A percentile compares a stretch with the other conserved stretches of the same genome.
Evolutionary conservation across 2,113 vertebrate species (phyloP).

Genomic region (Melanerpes formicivorus): DNA sequence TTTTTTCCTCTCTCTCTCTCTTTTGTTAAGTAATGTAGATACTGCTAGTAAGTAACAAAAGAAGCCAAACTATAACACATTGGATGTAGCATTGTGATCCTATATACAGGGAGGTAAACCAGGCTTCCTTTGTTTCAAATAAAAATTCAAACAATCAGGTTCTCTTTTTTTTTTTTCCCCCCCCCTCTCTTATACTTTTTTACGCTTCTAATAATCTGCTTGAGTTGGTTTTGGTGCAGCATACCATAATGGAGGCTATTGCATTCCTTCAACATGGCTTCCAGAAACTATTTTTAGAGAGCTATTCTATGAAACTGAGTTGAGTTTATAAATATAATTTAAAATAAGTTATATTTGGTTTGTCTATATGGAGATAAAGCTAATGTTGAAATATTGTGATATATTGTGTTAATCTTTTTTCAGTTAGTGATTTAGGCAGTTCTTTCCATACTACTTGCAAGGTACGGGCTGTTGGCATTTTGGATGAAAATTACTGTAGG

Average conservation of each 20-base stretch:
- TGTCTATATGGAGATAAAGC: conserved; percentile 79
- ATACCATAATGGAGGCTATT: conserved; percentile 73
- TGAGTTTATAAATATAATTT: conserved; percentile 80
- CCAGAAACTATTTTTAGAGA: conserved; percentile 34
- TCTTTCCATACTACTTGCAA: conserved; percentile 74
- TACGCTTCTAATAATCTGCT: conserved; percentile 70
- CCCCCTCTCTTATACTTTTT: neutral
- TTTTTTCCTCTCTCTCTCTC: conserved; percentile 26
- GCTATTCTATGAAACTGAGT: conserved; percentile 66
- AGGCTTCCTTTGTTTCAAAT: conserved; percentile 83
- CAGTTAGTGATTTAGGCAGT: conserved; percentile 70
- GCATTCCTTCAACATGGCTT: conserved; percentile 79
- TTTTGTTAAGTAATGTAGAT: conserved; percentile 90
- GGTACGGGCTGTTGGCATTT: conserved; percentile 81
- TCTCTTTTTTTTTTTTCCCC: conserved; percentile 43
- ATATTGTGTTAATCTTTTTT: conserved; percentile 84
- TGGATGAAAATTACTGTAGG: conserved; percentile 83
- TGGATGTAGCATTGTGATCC: conserved; percentile 86
- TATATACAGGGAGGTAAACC: conserved; percentile 85
- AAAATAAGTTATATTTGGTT: conserved; percentile 82
- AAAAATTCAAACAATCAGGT: conserved; percentile 79
- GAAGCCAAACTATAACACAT: conserved; percentile 87
- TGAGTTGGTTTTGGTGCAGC: conserved; percentile 77
- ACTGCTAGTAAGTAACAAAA: conserved; percentile 88
- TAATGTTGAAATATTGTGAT: conserved; percentile 80